Base-by-base conservation (phyloP, 1,140 invertebrate species). In the Drosophila suzukii region DNA sequence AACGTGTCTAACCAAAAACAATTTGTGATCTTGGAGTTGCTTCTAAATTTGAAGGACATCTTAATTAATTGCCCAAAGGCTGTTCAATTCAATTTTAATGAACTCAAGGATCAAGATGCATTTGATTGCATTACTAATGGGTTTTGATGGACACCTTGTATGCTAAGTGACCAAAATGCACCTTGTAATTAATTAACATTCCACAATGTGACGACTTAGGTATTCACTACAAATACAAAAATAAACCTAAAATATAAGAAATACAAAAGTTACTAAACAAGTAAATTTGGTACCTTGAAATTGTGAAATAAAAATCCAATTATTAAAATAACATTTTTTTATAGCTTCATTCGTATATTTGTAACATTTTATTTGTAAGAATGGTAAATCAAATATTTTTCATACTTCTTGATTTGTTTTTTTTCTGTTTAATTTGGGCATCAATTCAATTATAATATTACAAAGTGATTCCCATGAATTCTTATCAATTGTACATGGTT, bases 31-130 rank as follows among this genome's bases (percentile, higher is more conserved):
- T 12, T 2, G 43, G 6, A 4, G 30, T 17, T 3, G n/a, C 32
- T 12, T 15, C 6, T 15, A 15, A 36, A 12, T 7, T 6, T 17
- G 32, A 34, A 51, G 15, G 30, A 36, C 50, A 12, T 20, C 36
- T 20, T 12, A 53, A 53, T 36, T 50, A 11, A 34, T 32, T 50
- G 49, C 10, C 50, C 32, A 36, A 34, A 15, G 50, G 50, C 50
- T 36, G 50, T 24, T 34, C 32, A 53, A 53, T 36, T 53, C 6
- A 13, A 20, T 36, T 53, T 20, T 13, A 53, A 53, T 53, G 12
- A 36, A 50, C 49, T 50, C 30, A 32, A 11, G 49, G 20, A 11
- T 17, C 15, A 17, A 34, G 50, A 12, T 53, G 50, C 30, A 36
- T 20, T 53, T 12, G 50, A 17, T 51, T 20, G 15, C 15, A 36